Evolutionary conservation across 2,113 vertebrate genomes (phyloP), one percentile per base, ranked within the genome.

Genomic region (Phyllostomus hastatus): DNA sequence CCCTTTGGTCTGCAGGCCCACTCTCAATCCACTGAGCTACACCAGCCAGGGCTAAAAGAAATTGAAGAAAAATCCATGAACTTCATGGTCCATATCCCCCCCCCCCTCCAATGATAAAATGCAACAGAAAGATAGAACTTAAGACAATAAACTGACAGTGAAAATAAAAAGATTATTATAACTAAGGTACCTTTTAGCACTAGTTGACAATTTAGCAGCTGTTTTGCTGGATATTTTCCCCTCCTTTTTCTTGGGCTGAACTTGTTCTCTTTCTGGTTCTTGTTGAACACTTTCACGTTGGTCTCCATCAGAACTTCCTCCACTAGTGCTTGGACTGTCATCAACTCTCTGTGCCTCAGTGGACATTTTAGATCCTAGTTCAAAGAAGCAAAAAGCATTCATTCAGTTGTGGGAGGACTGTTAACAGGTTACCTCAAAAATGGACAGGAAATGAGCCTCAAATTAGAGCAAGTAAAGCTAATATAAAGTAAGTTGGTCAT

Each of bases 141-240:
- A 73, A 76, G 66, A 84, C 4, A 6, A 59, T 28, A 93, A 93
- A n/a, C 0, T 67, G 19, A 80, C 2, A 93, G 57, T 88, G 52
- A 35, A 92, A 92, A 86, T 80, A 1, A 80, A 96, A 88, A 14
- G 59, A 6, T 20, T 28, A 38, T 33, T 73, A 26, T 35, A 69
- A 94, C 59, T 26, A 83, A 11, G 0, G 0, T 98, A 99, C 99
- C 99, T 99, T 99, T 99, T 99, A 98, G 99, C 99, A 98, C 99
- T 99, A 95, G 99, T 99, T 95, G 99, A 99, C 97, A 99, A 98
- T 98, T 99, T 99, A 97, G 99, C 99, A 69, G 99, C 99, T 4
- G 99, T 99, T 99, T 99, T 99, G 98, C 99, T 99, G 86, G 99
- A 99, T 98, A 99, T 99, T 98, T 99, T 99, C 54, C 99, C 99